Percentiles rank a stretch among this genome's conserved stretches.
These are phyloP conservation scores for Neosalanx taihuensis DNA, from an alignment of 2,797 vertebrate genomes.

Conservation along the genomic window DNA sequence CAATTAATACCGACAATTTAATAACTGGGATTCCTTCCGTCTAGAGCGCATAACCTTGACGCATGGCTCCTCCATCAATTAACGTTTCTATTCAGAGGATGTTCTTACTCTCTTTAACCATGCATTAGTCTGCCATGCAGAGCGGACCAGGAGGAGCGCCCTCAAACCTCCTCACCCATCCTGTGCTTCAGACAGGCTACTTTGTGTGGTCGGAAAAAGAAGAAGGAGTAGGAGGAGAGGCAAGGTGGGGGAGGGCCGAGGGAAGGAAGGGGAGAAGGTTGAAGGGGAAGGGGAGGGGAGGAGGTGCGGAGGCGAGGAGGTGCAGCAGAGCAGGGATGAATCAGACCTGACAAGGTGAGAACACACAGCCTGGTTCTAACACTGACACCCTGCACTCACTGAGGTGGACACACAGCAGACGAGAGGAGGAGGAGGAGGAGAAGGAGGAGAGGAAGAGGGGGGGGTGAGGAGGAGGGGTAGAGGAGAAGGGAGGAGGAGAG, in stretches of 20 bases:
- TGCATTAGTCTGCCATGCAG: slow-evolving; percentile 61
- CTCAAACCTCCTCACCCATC: slow-evolving; percentile 8
- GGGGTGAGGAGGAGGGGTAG: background rate
- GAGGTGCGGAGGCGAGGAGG: too few relatives aligned
- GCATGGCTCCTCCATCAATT: slow-evolving; percentile 65
- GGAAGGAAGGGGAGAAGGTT: background rate
- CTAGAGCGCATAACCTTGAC: slow-evolving; percentile 52
- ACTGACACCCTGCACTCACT: slow-evolving; percentile 67
- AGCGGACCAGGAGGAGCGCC: slow-evolving; percentile 27
- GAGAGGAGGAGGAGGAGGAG: slow-evolving; percentile 4
- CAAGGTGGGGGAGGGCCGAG: slow-evolving; percentile 29
- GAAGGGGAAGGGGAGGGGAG: too few relatives aligned
- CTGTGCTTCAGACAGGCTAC: slow-evolving; percentile 27
- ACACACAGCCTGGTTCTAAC: slow-evolving; percentile 49
- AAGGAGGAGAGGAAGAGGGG: background rate
- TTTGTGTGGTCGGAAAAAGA: slow-evolving; percentile 8
- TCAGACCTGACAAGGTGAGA: slow-evolving; percentile 67
- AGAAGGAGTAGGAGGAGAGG: slow-evolving; percentile 25
- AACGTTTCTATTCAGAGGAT: slow-evolving; percentile 71
- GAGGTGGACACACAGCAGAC: slow-evolving; percentile 62
- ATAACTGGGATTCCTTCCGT: slow-evolving; percentile 67
- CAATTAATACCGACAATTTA: slow-evolving; percentile 72
- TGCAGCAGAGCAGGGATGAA: slow-evolving; percentile 58
- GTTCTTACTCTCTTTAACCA: slow-evolving; percentile 73
- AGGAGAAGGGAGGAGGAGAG: background rate